Percentiles rank a stretch among this genome's conserved stretches.
Evolutionary conservation across 2,888 invertebrate species (phyloP).

Genomic region (Lysandra coridon): DNA sequence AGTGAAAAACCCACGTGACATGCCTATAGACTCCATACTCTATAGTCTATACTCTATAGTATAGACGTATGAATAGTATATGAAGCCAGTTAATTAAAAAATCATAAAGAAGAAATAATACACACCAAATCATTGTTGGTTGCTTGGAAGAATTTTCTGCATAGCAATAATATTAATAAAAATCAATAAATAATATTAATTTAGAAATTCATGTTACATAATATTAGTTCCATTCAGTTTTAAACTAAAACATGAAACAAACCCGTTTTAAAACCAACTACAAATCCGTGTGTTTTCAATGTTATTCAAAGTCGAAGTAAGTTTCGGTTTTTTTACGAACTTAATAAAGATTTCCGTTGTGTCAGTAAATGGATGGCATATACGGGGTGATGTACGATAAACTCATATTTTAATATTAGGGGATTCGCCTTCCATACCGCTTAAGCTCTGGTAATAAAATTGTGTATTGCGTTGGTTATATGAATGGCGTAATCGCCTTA

Average conservation of each 20-base stretch:
- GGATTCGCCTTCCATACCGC: background rate
- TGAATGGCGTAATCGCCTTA: background rate
- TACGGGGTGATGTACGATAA: constrained; percentile 20
- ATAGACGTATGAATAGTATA: too few relatives aligned
- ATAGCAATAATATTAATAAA: too few relatives aligned
- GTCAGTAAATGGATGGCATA: constrained; percentile 30
- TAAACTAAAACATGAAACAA: background rate
- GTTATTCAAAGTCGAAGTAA: constrained; percentile 41
- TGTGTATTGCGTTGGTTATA: constrained; percentile 11
- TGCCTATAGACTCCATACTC: too few relatives aligned
- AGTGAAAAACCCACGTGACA: too few relatives aligned
- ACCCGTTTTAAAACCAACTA: constrained; percentile 14
- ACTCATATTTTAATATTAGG: constrained; percentile 25
- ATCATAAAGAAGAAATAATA: too few relatives aligned
- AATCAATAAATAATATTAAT: too few relatives aligned
- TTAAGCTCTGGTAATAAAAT: constrained; percentile 13
- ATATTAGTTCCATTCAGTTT: too few relatives aligned
- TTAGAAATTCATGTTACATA: too few relatives aligned
- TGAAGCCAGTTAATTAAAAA: too few relatives aligned
- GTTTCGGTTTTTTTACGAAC: constrained; percentile 39
- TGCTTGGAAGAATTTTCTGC: too few relatives aligned
- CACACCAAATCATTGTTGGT: too few relatives aligned
- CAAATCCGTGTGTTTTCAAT: constrained; percentile 38
- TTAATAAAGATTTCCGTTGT: constrained; percentile 38
- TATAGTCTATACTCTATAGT: too few relatives aligned